phyloP scores from a whole-genome alignment of 2,113 vertebrate genomes.

The Laterallus jamaicensis region DNA sequence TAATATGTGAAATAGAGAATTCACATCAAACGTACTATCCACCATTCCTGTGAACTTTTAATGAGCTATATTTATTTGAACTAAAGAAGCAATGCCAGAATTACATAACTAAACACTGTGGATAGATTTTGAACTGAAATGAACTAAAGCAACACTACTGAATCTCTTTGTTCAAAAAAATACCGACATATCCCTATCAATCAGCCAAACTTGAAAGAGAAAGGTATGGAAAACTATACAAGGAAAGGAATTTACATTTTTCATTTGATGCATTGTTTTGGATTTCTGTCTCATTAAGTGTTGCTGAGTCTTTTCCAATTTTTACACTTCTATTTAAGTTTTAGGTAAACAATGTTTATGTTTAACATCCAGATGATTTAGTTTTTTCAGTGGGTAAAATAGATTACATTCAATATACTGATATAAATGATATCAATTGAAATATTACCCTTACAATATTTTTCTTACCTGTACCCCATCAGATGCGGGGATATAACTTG shows the following conservation, averaged over 20 bases:
- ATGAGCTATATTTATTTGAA: constrained; percentile 21
- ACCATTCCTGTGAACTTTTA: neutral
- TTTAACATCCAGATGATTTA: neutral
- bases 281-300: neutral
- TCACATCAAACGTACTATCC: neutral
- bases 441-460: neutral
- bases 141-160: neutral
- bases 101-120: neutral
- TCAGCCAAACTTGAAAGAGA: neutral
- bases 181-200: neutral
- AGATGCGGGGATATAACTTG: constrained; percentile 94
- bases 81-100: neutral
- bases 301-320: neutral
- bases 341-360: neutral
- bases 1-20: neutral
- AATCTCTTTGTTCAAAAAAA: neutral
- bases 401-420: neutral
- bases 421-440: neutral
- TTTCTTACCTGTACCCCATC: constrained; percentile 94
- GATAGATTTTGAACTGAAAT: neutral
- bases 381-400: neutral
- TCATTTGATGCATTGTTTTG: neutral
- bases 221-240: neutral
- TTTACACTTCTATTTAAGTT: neutral
- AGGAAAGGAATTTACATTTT: neutral